Evolutionary conservation across 2,888 invertebrate species (phyloP), one percentile per base, ranked within the genome.

Genomic region (Callinectes sapidus): DNA sequence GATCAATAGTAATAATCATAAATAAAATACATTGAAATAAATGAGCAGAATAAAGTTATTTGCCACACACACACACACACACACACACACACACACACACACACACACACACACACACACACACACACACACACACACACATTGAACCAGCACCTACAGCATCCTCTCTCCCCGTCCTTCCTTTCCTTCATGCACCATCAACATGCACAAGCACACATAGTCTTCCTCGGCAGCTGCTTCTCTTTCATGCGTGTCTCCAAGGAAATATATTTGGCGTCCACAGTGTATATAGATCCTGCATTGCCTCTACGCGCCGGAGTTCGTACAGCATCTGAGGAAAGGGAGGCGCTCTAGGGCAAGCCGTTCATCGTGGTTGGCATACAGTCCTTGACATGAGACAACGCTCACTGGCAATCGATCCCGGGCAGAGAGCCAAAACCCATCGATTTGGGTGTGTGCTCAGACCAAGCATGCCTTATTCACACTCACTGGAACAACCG

Each of bases 61-160:
- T 23, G 16, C 23, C 86, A 42, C 86, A 42, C 86, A 42, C 86
- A 42, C 86, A 42, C 86, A 86, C 86, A 86, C 86, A 86, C 86
- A 86, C 86, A 86, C 86, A 86, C 86, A 86, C 86, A 86, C 86
- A 86, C 86, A 86, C 86, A 86, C 86, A 39, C 86, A 86, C 86
- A 39, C 86, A 86, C 86, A 39, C 86, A 86, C 86, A 39, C 86
- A 86, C 86, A 39, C 86, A 86, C 55, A 54, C 88, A 55, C 54
- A 54, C 55, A 88, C 54, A 32, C 48, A 88, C 48, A 54, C 87
- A 87, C 87, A 88, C 88, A 61, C 61, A 55, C 71, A 66, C 32
- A 13, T 0, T n/a, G 32, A 23, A 81, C 48, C 48, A n/a, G n/a
- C 90, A 77, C 81, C 42, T n/a, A n/a, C 87, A 71, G 71, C 28